A percentile compares a stretch with the other conserved stretches of the same genome.
Evolutionary conservation across 2,797 vertebrate genomes (phyloP).

Genomic region (Lagocephalus sceleratus): DNA sequence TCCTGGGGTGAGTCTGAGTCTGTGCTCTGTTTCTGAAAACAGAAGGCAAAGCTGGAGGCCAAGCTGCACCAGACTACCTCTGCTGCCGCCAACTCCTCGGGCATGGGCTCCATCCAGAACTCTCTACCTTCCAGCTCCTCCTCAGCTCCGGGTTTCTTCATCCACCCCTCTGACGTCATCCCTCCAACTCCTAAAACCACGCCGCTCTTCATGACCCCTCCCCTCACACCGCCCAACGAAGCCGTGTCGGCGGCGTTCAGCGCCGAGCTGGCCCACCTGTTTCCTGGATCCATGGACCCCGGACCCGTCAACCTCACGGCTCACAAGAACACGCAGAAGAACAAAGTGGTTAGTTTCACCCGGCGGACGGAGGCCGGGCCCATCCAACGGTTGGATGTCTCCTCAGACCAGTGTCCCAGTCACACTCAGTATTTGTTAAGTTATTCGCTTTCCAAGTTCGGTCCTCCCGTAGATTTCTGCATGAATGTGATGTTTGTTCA

Average conservation of each 20-base stretch:
- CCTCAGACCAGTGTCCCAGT: too few relatives aligned
- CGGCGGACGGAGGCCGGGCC: background rate
- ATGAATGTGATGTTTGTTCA: too few relatives aligned
- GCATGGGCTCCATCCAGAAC: constrained; percentile 91
- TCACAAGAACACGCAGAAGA: constrained; percentile 91
- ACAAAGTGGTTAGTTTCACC: constrained; percentile 84
- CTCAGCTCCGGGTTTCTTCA: constrained; percentile 94
- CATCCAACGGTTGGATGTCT: too few relatives aligned
- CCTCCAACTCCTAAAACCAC: constrained; percentile 98
- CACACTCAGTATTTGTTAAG: too few relatives aligned
- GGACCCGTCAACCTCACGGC: constrained; percentile 92
- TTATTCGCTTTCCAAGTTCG: too few relatives aligned
- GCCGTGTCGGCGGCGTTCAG: constrained; percentile 95
- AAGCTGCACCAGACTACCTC: constrained; percentile 98
- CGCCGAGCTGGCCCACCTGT: constrained; percentile 95
- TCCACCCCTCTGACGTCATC: constrained; percentile 97
- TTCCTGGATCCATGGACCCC: constrained; percentile 92
- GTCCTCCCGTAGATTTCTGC: too few relatives aligned
- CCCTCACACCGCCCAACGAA: constrained; percentile 96
- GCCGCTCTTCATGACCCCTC: constrained; percentile 98
- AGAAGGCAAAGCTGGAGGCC: constrained; percentile 99
- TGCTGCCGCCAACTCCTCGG: constrained; percentile 83
- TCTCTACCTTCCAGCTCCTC: constrained; percentile 94
- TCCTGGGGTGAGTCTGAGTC: too few relatives aligned
- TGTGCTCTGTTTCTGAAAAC: constrained; percentile 30